A percentile compares a stretch with the other conserved stretches of the same genome.
Evolutionary conservation across 2,888 invertebrate genomes (phyloP).

Genomic region (Tuberolachnus salignus): DNA sequence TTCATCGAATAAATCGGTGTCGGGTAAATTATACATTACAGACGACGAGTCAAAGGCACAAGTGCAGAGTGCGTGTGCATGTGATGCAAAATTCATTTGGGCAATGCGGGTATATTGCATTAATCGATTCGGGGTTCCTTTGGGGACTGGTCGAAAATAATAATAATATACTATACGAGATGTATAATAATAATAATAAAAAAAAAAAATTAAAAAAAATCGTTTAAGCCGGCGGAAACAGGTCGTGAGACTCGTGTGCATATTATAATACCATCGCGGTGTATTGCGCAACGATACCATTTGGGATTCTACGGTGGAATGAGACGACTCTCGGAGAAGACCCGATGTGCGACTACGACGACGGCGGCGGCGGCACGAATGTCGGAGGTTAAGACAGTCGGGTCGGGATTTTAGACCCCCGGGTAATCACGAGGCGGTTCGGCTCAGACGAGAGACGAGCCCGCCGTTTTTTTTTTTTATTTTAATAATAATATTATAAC

Average conservation of each 20-base stretch:
- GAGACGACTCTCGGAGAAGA: not conserved
- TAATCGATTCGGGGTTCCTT: too few species aligned
- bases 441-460: not conserved
- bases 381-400: conserved; percentile 40
- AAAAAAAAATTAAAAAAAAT: too few species aligned
- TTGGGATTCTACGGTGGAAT: not conserved
- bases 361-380: conserved; percentile 22
- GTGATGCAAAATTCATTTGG: too few species aligned
- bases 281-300: not conserved
- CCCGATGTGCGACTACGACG: not conserved
- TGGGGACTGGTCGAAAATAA: not conserved
- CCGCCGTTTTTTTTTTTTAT: conserved; percentile 12
- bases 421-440: conserved; percentile 33
- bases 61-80: too few species aligned
- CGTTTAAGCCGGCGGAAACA: conserved; percentile 1
- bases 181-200: too few species aligned
- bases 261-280: not conserved
- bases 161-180: not conserved
- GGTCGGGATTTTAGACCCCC: conserved; percentile 40
- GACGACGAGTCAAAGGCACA: too few species aligned
- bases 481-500: not conserved
- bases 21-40: too few species aligned
- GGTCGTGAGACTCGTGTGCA: not conserved
- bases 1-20: too few species aligned
- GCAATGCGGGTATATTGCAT: too few species aligned